phyloP scores from a whole-genome alignment of 2,113 vertebrate genomes.

The Piaya cayana region DNA sequence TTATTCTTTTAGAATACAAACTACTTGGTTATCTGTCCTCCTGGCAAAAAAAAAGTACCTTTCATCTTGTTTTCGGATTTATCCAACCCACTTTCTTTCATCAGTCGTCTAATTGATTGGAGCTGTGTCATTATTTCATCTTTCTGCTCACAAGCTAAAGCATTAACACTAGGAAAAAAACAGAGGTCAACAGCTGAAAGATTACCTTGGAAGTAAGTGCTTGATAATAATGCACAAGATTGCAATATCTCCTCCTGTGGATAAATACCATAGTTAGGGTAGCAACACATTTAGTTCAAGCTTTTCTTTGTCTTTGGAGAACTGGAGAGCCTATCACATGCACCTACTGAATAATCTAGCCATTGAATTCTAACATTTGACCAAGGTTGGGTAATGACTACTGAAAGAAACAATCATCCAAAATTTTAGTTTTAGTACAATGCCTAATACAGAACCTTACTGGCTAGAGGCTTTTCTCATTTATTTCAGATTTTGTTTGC shows the following conservation, averaged over 20 bases:
- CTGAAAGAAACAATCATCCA: background rate
- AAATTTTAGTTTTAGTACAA: background rate
- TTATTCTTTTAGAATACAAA: background rate
- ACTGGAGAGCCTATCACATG: background rate
- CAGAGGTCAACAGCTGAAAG: background rate
- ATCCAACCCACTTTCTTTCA: constrained; percentile 92
- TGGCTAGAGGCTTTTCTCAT: background rate
- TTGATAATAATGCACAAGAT: background rate
- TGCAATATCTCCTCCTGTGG: background rate
- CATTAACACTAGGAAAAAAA: constrained; percentile 79
- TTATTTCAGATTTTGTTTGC: background rate
- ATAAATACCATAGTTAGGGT: background rate
- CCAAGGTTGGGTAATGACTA: background rate
- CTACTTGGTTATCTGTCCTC: background rate
- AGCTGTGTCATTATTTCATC: constrained; percentile 93
- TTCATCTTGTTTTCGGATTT: constrained; percentile 75
- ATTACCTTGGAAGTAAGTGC: background rate
- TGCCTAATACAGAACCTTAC: background rate
- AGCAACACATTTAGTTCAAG: background rate
- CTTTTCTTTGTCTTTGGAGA: background rate
- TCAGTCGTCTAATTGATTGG: constrained; percentile 86
- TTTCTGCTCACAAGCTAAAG: constrained; percentile 89
- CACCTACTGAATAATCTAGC: background rate
- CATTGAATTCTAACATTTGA: background rate
- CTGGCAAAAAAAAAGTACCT: constrained; percentile 64